Evolutionary conservation across 2,113 vertebrate species (phyloP), one percentile per base, ranked within the genome.

Genomic region (Oreochromis aureus): DNA sequence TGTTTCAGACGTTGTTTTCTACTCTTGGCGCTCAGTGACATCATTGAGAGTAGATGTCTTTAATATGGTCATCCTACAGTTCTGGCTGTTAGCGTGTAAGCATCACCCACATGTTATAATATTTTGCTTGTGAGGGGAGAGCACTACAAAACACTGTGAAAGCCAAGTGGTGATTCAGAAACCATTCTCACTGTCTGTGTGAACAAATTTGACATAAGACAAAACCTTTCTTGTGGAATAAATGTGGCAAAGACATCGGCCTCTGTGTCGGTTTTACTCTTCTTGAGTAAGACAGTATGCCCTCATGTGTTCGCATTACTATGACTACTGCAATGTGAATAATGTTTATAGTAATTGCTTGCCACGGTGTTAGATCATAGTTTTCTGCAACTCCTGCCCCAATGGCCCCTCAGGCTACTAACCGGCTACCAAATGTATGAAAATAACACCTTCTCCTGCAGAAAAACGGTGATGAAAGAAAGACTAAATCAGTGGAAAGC

Each of bases 361-460:
- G 73, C 83, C 59, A 83, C 59, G 6, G 63, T 55, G 73, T 89
- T 83, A 56, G 86, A 90, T 88, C 87, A 79, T 61, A 54, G 82
- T 89, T 83, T 48, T 76, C 39, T 69, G 66, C 61, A 73, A 79
- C 46, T 24, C 85, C 81, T 1, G 22, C 92, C 86, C 6, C 81
- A 53, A 54, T 82, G 79, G 89, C 84, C 83, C 91, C 24, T 34
- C 80, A 56, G 93, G 91, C 84, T 83, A 16, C 54, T 56, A 81
- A 86, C 80, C 18, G 44, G 84, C 80, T 81, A 73, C 55, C 71
- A 61, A 88, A 86, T 78, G 89, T 61, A 87, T 87, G 82, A 87
- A 91, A 93, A 93, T 89, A 92, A 86, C 83, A 90, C 78, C 66
- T 92, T 86, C 27, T 85, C 39, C 84, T 55, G 81, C 84, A 79